Conservation (phyloP, 1,140 invertebrate species). For the Rhyacophila brunnea region DNA sequence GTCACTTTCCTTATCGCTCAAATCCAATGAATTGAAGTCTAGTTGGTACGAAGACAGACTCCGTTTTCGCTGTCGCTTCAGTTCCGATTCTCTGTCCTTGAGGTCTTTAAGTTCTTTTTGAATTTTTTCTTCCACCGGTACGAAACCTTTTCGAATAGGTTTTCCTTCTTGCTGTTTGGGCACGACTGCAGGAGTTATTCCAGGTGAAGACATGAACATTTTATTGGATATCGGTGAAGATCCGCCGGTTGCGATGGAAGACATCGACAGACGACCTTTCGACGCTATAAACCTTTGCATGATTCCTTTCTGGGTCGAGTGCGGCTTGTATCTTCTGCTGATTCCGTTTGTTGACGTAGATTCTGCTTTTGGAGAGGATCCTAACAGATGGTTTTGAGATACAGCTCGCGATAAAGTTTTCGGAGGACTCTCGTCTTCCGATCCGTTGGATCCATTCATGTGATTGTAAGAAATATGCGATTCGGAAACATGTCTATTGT, state of each 20-base stretch:
- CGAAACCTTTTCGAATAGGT: slow-evolving; percentile 62
- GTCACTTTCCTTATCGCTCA: slow-evolving; percentile 48
- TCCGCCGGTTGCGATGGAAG: slow-evolving; percentile 39
- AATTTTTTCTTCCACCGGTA: slow-evolving; percentile 75
- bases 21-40: slow-evolving; percentile 39
- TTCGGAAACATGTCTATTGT: slow-evolving; percentile 48
- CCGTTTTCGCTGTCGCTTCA: slow-evolving; percentile 62
- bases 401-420: slow-evolving; percentile 58
- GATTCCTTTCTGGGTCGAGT: slow-evolving; percentile 65
- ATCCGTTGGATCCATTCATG: slow-evolving; percentile 42
- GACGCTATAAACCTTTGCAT: slow-evolving; percentile 77
- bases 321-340: slow-evolving; percentile 59
- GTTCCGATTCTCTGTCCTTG: slow-evolving; percentile 69
- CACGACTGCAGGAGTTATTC: slow-evolving; percentile 44
- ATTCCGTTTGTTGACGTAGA: slow-evolving; percentile 46
- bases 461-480: slow-evolving; percentile 44
- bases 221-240: slow-evolving; percentile 35
- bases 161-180: slow-evolving; percentile 56
- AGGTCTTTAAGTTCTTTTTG: slow-evolving; percentile 74
- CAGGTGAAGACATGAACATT: slow-evolving; percentile 38
- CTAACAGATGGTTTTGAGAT: slow-evolving; percentile 58
- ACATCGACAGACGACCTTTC: slow-evolving; percentile 60
- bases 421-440: slow-evolving; percentile 44
- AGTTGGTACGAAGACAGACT: slow-evolving; percentile 51
- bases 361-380: slow-evolving; percentile 42